Evolutionary conservation across 2,888 invertebrate species (phyloP).

Genomic region (Chrysolina oricalcia): DNA sequence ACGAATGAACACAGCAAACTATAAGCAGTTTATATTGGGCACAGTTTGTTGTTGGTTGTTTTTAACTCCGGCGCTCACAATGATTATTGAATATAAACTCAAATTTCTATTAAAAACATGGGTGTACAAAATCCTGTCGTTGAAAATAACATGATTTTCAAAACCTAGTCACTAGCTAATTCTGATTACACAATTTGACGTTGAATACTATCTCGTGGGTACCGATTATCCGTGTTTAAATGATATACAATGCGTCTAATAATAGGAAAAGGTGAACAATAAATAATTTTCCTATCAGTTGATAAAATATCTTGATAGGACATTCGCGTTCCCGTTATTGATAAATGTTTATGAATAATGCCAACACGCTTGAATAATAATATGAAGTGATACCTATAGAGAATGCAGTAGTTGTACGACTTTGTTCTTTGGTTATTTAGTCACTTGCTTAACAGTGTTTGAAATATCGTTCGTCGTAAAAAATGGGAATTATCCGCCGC

Average conservation of each 20-base stretch:
- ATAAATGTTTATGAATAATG: neutral
- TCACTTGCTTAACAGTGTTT: slow-evolving; percentile 4
- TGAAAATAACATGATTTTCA: no score
- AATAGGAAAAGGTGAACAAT: neutral
- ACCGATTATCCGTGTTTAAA: neutral
- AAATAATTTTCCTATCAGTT: slow-evolving; percentile 27
- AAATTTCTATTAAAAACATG: neutral
- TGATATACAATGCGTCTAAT: neutral
- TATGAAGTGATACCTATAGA: neutral
- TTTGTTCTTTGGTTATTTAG: neutral
- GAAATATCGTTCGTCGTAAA: neutral
- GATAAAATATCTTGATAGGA: slow-evolving; percentile 25
- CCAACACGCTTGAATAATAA: neutral
- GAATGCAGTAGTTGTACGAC: neutral
- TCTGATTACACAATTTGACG: no score
- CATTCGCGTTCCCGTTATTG: neutral
- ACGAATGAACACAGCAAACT: neutral
- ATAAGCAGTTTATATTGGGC: neutral
- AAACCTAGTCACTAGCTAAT: no score
- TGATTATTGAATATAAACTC: neutral
- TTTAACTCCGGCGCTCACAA: no score
- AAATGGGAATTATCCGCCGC: slow-evolving; percentile 35
- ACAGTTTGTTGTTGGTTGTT: neutral
- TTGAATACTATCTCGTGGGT: neutral
- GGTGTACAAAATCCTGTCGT: neutral